Conservation (phyloP, 2,888 invertebrate genomes). For the Meta bourneti region DNA sequence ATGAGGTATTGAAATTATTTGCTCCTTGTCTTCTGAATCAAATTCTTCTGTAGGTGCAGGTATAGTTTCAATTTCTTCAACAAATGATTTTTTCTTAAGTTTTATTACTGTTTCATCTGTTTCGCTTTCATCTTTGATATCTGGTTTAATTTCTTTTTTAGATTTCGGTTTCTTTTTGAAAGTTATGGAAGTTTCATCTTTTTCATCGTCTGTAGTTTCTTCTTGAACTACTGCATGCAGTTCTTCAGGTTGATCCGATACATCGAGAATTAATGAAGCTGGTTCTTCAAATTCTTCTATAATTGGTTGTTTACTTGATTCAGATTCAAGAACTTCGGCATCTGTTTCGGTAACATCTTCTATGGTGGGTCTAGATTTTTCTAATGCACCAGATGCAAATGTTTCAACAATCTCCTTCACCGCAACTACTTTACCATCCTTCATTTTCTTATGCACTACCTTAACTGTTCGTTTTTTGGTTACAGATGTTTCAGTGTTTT, state of each 20-base stretch:
- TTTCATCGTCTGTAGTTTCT: constrained; percentile 65
- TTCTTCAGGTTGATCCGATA: constrained; percentile 56
- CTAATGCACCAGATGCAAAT: constrained; percentile 46
- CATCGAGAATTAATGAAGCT: constrained; percentile 44
- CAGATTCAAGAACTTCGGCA: constrained; percentile 30
- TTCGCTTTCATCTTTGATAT: constrained; percentile 62
- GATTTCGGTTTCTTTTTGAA: constrained; percentile 73
- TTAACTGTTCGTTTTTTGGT: constrained; percentile 69
- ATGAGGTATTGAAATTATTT: constrained; percentile 53
- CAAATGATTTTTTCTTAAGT: constrained; percentile 78
- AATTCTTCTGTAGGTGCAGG: constrained; percentile 36
- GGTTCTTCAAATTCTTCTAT: constrained; percentile 71
- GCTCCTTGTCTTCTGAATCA: constrained; percentile 36
- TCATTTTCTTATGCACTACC: constrained; percentile 71
- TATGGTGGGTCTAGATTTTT: constrained; percentile 66
- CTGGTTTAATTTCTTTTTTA: constrained; percentile 43
- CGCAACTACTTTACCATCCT: constrained; percentile 68
- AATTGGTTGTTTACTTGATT: constrained; percentile 68
- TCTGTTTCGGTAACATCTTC: constrained; percentile 74
- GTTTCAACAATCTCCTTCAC: constrained; percentile 75
- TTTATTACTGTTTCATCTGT: constrained; percentile 54
- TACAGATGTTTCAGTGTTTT: constrained; percentile 59
- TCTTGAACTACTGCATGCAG: constrained; percentile 54
- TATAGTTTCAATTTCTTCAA: constrained; percentile 70
- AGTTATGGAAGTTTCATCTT: constrained; percentile 58